Evolutionary conservation across 92 coral and sea anemone genomes (phyloP).

Genomic region (Chrysogorgia sp.): DNA sequence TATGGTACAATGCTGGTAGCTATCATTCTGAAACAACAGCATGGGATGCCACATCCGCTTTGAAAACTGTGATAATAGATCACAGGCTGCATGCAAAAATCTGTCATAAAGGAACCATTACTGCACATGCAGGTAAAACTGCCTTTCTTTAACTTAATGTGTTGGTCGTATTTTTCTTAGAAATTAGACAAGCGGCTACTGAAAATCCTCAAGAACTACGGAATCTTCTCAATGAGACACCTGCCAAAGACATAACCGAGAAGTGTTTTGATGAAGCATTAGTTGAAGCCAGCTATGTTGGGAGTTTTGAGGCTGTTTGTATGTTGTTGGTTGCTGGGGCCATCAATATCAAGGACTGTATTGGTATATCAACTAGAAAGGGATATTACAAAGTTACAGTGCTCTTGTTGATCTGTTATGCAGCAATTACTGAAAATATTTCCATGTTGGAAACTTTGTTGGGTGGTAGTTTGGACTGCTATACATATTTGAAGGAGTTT

Average conservation of each 20-base stretch:
- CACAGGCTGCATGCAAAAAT: no score
- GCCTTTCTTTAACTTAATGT: background rate
- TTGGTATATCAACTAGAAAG: slow-evolving; percentile 57
- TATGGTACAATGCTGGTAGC: no score
- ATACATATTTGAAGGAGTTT: slow-evolving; percentile 12
- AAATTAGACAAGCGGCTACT: slow-evolving; percentile 79
- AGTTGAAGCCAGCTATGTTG: slow-evolving; percentile 74
- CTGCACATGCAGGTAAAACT: background rate
- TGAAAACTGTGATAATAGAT: no score
- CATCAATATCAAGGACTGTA: slow-evolving; percentile 62
- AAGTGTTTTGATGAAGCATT: slow-evolving; percentile 85
- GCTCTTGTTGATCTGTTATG: slow-evolving; percentile 81
- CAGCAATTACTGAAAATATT: slow-evolving; percentile 63
- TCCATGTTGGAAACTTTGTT: slow-evolving; percentile 69
- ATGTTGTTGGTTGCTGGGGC: slow-evolving; percentile 77
- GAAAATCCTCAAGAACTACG: slow-evolving; percentile 66
- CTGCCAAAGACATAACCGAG: slow-evolving; percentile 58
- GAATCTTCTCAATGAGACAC: slow-evolving; percentile 62
- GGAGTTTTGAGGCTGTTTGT: slow-evolving; percentile 76
- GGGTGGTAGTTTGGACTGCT: slow-evolving; percentile 36
- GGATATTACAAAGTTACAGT: slow-evolving; percentile 67
- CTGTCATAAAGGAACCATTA: background rate
- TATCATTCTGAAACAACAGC: no score
- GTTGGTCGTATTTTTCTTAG: slow-evolving; percentile 41
- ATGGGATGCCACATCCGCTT: no score